Conservation (phyloP, 2,888 invertebrate species). For the Scotopteryx bipunctaria region DNA sequence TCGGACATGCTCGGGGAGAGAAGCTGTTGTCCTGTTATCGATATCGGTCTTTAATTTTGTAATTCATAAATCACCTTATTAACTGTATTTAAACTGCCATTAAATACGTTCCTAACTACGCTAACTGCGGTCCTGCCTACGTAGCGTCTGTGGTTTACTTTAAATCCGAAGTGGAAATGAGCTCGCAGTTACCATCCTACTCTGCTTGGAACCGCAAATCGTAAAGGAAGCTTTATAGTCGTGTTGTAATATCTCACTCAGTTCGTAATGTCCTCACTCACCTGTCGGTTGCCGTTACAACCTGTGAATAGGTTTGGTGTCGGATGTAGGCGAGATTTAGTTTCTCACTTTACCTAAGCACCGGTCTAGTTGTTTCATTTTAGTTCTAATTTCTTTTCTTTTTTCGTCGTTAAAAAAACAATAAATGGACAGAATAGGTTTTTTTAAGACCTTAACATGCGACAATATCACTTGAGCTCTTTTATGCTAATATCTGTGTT, state of each 20-base stretch:
- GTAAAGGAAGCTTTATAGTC: slow-evolving; percentile 57
- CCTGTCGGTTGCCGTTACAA: slow-evolving; percentile 66
- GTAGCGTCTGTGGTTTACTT: slow-evolving; percentile 66
- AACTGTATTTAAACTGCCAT: slow-evolving; percentile 1
- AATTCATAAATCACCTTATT: neutral
- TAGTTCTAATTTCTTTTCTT: too few species aligned
- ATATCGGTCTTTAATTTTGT: neutral
- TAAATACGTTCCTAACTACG: slow-evolving; percentile 36
- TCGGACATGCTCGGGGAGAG: too few species aligned
- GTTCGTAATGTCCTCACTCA: slow-evolving; percentile 63
- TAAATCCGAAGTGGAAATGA: slow-evolving; percentile 72
- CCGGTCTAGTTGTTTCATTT: too few species aligned
- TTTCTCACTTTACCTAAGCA: neutral
- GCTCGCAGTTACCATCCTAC: slow-evolving; percentile 60
- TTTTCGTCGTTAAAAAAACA: too few species aligned
- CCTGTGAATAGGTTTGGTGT: slow-evolving; percentile 39
- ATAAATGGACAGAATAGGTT: too few species aligned
- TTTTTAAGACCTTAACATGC: too few species aligned
- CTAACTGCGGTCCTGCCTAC: slow-evolving; percentile 45
- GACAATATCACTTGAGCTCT: too few species aligned
- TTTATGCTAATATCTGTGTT: too few species aligned
- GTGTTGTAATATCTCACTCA: slow-evolving; percentile 56
- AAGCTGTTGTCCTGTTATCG: too few species aligned
- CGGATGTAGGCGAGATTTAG: slow-evolving; percentile 6
- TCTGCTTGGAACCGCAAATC: slow-evolving; percentile 67